phyloP scores from a whole-genome alignment of 2,113 vertebrate genomes.

The Alosa alosa region DNA sequence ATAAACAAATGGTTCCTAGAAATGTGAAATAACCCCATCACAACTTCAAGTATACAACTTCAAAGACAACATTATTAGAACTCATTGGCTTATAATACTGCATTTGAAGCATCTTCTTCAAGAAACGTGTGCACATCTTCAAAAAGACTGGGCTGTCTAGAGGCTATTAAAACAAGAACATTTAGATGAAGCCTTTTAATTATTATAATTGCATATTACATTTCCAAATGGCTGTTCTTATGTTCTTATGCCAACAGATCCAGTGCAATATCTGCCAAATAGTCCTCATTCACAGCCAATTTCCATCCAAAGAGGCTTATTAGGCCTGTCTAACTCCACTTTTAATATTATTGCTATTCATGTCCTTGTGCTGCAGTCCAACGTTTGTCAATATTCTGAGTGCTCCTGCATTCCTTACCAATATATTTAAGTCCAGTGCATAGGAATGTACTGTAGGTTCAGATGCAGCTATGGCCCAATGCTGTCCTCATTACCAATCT shows the following conservation, averaged over 20 bases:
- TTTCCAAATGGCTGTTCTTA: slow-evolving; percentile 5
- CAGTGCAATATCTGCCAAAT: not conserved
- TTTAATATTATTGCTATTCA: slow-evolving; percentile 23
- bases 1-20: not conserved
- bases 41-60: not conserved
- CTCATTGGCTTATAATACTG: not conserved
- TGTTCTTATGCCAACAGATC: slow-evolving; percentile 7
- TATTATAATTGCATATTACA: not conserved
- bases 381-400: not conserved
- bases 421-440: not conserved
- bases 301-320: slow-evolving; percentile 14
- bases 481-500: not conserved
- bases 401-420: not conserved
- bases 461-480: not conserved
- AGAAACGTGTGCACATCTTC: not conserved
- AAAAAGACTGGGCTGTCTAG: not conserved
- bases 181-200: slow-evolving; percentile 9
- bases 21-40: not conserved
- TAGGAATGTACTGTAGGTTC: not conserved
- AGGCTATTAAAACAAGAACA: not conserved
- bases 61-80: not conserved
- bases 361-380: not conserved
- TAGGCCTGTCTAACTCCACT: slow-evolving; percentile 28
- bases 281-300: slow-evolving; percentile 7
- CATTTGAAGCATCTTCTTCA: not conserved